Conservation (phyloP, 1,140 invertebrate species). For the Eriosoma lanigerum region DNA sequence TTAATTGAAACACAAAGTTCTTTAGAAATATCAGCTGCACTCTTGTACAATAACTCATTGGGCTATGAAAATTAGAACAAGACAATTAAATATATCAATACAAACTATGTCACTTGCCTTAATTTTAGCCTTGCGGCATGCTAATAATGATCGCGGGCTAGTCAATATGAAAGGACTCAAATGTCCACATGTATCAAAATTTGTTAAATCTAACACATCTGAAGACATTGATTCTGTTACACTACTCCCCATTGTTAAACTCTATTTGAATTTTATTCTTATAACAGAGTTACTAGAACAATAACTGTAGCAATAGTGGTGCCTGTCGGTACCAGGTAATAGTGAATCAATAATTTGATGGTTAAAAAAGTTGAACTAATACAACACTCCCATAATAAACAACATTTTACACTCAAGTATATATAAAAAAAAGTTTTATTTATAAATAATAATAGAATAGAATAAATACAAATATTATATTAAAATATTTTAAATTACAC, state of each 20-base stretch:
- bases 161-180: constrained; percentile 61
- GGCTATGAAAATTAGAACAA: constrained; percentile 56
- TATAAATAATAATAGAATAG: constrained; percentile 37
- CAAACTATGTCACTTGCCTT: constrained; percentile 58
- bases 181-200: constrained; percentile 36
- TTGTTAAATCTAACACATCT: constrained; percentile 42
- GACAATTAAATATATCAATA: background rate
- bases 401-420: background rate
- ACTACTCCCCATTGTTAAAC: constrained; percentile 40
- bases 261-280: background rate
- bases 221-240: constrained; percentile 46
- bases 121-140: constrained; percentile 60
- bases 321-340: constrained; percentile 38
- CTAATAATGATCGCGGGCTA: constrained; percentile 63
- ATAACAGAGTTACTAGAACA: constrained; percentile 24
- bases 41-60: constrained; percentile 58
- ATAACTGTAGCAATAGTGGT: background rate
- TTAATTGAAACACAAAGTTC: constrained; percentile 53
- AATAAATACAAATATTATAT: constrained; percentile 43
- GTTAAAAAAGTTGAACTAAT: background rate
- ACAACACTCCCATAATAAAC: background rate
- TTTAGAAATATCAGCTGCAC: constrained; percentile 54
- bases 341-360: constrained; percentile 31
- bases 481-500: constrained; percentile 2
- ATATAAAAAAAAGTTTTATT: constrained; percentile 46